These are phyloP conservation scores for Etheostoma nigrum DNA, from an alignment of 2,797 vertebrate species.

Conservation along the genomic window DNA sequence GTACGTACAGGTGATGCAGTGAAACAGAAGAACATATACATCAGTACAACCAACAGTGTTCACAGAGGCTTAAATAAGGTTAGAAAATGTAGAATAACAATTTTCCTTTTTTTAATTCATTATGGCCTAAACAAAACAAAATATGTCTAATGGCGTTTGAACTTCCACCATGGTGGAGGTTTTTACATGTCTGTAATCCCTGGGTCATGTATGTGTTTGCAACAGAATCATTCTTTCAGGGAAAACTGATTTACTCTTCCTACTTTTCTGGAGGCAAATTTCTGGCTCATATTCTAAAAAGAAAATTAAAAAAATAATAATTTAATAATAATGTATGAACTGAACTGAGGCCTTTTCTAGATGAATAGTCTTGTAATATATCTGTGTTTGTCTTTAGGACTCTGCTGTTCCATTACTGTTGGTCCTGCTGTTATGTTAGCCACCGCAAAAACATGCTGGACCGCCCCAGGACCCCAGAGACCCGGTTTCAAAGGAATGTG, in stretches of 20 bases:
- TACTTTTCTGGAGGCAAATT: too few species aligned
- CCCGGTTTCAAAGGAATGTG: slow-evolving; percentile 49
- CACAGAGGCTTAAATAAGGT: slow-evolving; percentile 29
- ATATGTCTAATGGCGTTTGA: background rate
- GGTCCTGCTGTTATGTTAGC: slow-evolving; percentile 91
- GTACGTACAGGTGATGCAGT: slow-evolving; percentile 4
- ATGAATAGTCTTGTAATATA: slow-evolving; percentile 1
- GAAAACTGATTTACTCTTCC: too few species aligned
- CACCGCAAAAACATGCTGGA: slow-evolving; percentile 87
- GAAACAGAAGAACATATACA: slow-evolving; percentile 31
- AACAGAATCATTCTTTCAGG: background rate
- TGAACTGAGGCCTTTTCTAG: slow-evolving; percentile 25
- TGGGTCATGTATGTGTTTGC: slow-evolving; percentile 1
- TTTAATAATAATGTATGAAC: background rate
- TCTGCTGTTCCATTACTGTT: slow-evolving; percentile 88
- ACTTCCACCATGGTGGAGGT: background rate
- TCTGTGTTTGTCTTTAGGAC: slow-evolving; percentile 11
- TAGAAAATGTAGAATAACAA: slow-evolving; percentile 2
- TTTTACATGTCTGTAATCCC: background rate
- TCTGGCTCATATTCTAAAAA: too few species aligned
- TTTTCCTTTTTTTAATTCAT: background rate
- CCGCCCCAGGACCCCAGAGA: slow-evolving; percentile 78
- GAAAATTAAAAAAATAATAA: too few species aligned
- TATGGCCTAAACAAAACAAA: slow-evolving; percentile 22
- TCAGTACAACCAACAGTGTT: slow-evolving; percentile 18